These are phyloP conservation scores for Pheosia gnoma DNA, from an alignment of 2,888 invertebrate genomes.

Conservation along the genomic window DNA sequence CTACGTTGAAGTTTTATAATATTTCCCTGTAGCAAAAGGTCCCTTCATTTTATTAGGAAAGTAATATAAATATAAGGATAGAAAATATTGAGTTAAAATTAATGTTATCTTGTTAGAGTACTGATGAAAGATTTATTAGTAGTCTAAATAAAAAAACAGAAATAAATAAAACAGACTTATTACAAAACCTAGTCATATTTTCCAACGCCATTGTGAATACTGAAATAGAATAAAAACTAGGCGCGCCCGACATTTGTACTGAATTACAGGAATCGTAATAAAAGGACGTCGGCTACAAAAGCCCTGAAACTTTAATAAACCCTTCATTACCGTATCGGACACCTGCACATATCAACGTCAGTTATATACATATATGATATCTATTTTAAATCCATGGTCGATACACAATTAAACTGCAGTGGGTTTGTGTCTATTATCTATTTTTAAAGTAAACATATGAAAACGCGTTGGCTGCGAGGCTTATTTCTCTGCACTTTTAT, in stretches of 20 bases:
- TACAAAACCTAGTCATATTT: background rate
- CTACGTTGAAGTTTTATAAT: background rate
- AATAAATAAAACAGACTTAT: background rate
- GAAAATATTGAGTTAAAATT: background rate
- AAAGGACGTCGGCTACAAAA: background rate
- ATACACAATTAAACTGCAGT: too few relatives aligned
- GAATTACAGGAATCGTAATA: background rate
- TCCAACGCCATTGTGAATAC: background rate
- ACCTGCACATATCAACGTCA: background rate
- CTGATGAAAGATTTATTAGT: background rate
- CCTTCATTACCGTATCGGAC: background rate
- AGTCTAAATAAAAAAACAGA: background rate
- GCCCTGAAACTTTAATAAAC: background rate
- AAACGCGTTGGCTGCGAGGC: too few relatives aligned
- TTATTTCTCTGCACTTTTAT: too few relatives aligned
- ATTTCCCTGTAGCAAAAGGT: background rate
- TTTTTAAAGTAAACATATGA: too few relatives aligned
- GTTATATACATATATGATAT: background rate
- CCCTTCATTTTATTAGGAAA: background rate
- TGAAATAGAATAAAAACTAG: background rate
- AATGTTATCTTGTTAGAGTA: too few relatives aligned
- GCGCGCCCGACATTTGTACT: background rate
- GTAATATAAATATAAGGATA: background rate
- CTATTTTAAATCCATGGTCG: too few relatives aligned
- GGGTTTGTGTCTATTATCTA: too few relatives aligned